phyloP scores from a whole-genome alignment of 2,888 invertebrate species.

The Agriopis marginaria region DNA sequence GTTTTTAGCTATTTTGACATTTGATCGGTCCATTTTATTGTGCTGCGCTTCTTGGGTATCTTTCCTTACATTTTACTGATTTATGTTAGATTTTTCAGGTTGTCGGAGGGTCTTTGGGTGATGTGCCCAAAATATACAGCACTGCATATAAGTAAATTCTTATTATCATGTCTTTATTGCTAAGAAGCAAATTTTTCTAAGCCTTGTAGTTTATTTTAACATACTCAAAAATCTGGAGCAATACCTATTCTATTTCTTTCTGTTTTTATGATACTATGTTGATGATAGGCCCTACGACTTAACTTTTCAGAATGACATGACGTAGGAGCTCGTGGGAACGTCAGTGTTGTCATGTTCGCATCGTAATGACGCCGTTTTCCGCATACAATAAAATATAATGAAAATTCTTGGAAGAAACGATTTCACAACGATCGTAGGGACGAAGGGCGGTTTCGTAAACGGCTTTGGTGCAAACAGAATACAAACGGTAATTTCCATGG shows the following conservation, averaged over 20 bases:
- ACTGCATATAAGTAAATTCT: no score
- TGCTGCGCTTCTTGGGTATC: no score
- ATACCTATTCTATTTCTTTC: background rate
- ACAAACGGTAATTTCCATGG: constrained; percentile 20
- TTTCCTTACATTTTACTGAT: no score
- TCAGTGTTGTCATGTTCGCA: constrained; percentile 27
- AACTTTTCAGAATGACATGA: constrained; percentile 19
- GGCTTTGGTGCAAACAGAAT: constrained; percentile 15
- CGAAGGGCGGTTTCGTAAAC: constrained; percentile 23
- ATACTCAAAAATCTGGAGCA: background rate
- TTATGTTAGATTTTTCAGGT: no score
- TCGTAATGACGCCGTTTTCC: constrained; percentile 31
- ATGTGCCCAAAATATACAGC: no score
- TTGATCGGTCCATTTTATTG: no score
- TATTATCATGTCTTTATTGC: background rate
- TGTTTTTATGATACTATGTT: background rate
- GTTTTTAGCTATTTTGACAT: no score
- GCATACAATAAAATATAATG: constrained; percentile 34
- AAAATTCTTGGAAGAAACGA: constrained; percentile 30
- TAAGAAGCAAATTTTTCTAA: background rate
- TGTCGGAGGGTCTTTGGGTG: no score
- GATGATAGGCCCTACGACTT: constrained; percentile 15
- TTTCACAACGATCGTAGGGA: constrained; percentile 29
- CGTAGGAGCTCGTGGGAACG: constrained; percentile 30
- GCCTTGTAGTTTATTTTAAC: background rate